phyloP scores from a whole-genome alignment of 2,888 invertebrate genomes.

The Zeuzera pyrina region DNA sequence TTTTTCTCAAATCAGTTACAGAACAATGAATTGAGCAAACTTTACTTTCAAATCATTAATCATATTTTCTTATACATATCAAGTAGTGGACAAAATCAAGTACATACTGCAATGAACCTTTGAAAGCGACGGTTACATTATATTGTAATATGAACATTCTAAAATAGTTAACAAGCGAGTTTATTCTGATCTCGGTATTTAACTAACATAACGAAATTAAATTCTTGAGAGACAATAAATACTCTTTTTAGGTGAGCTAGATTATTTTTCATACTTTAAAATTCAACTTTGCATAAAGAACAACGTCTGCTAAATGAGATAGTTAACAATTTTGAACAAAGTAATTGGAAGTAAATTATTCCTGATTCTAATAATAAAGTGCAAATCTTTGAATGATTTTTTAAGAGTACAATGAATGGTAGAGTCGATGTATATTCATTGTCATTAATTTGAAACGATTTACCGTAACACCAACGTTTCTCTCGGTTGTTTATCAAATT shows the following conservation, averaged over 20 bases:
- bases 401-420: constrained; percentile 11
- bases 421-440: constrained; percentile 28
- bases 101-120: too few relatives aligned
- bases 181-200: too few relatives aligned
- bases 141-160: too few relatives aligned
- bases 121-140: too few relatives aligned
- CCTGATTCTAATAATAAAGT: constrained; percentile 10
- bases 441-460: constrained; percentile 27
- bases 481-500: constrained; percentile 69
- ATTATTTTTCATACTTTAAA: too few relatives aligned
- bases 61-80: constrained; percentile 59
- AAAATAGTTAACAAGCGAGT: too few relatives aligned
- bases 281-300: too few relatives aligned
- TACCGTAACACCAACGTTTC: constrained; percentile 52
- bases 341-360: not conserved
- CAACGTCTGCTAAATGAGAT: not conserved
- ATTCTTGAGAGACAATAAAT: too few relatives aligned
- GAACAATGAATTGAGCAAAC: constrained; percentile 55
- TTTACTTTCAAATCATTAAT: constrained; percentile 13
- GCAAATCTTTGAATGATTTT: constrained; percentile 15
- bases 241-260: too few relatives aligned
- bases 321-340: constrained; percentile 1
- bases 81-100: too few relatives aligned
- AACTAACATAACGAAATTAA: too few relatives aligned
- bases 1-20: too few relatives aligned